Evolutionary conservation across 2,797 vertebrate species (phyloP).

Genomic region (Harpagifer antarcticus): DNA sequence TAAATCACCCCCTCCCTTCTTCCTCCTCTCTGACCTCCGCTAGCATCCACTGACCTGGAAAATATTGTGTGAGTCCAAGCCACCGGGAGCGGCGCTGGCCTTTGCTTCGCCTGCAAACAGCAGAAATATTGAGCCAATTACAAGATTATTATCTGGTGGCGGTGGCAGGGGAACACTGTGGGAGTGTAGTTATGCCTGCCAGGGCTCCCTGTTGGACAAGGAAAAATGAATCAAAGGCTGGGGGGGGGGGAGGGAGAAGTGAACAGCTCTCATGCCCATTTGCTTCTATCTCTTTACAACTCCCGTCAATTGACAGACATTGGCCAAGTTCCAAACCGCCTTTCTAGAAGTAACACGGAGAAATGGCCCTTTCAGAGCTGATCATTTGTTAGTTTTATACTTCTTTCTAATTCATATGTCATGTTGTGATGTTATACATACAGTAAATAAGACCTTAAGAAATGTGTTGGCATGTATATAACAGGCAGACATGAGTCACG

Average conservation of each 20-base stretch:
- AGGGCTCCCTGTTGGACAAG: constrained; percentile 64
- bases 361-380: constrained; percentile 40
- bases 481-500: constrained; percentile 71
- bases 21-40: constrained; percentile 73
- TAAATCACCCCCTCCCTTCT: constrained; percentile 64
- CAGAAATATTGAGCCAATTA: constrained; percentile 88
- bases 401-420: constrained; percentile 48
- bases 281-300: constrained; percentile 66
- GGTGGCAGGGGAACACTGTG: constrained; percentile 60
- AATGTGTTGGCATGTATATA: constrained; percentile 39
- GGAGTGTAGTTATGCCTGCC: constrained; percentile 78
- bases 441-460: constrained; percentile 49
- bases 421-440: constrained; percentile 40
- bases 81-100: constrained; percentile 54
- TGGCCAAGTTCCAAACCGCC: constrained; percentile 54
- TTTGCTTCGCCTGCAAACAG: constrained; percentile 67
- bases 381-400: constrained; percentile 47
- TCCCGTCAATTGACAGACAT: constrained; percentile 53
- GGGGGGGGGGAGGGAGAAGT: constrained; percentile 49
- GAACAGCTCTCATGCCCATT: constrained; percentile 69
- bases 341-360: constrained; percentile 41
- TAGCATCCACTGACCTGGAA: constrained; percentile 81
- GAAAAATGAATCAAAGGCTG: constrained; percentile 74
- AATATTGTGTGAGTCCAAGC: constrained; percentile 73
- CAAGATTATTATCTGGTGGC: constrained; percentile 83